phyloP scores from a whole-genome alignment of 2,113 vertebrate genomes.

The Panthera uncia region DNA sequence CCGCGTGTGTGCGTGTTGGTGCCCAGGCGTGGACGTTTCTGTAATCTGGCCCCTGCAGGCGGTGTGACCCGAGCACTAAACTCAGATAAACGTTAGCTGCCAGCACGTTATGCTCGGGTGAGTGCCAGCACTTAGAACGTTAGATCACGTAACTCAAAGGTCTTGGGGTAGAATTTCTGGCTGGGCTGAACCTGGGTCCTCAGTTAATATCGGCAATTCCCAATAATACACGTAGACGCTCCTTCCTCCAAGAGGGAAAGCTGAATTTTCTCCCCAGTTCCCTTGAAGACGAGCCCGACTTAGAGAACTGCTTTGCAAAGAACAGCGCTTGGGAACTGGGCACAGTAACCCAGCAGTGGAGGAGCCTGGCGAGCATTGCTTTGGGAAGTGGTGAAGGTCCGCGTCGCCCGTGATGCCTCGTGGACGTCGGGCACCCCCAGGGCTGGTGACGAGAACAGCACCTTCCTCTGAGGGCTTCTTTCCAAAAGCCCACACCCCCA shows the following conservation, averaged over 20 bases:
- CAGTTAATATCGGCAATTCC: neutral
- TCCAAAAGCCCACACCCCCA: neutral
- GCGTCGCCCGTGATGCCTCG: fast-evolving
- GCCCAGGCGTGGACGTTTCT: neutral
- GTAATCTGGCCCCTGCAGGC: fast-evolving
- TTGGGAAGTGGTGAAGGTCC: neutral
- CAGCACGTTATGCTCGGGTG: neutral
- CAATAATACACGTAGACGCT: fast-evolving
- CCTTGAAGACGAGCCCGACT: neutral
- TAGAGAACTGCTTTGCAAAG: neutral
- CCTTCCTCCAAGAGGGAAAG: neutral
- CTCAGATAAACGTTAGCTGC: neutral
- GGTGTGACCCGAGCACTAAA: neutral
- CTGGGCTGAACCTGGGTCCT: neutral
- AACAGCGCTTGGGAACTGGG: neutral
- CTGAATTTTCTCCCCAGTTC: neutral
- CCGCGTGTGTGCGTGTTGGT: fast-evolving
- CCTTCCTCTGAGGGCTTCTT: neutral
- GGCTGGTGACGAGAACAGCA: too few species aligned
- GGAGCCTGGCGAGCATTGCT: neutral
- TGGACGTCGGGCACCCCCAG: too few species aligned
- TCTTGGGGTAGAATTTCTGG: neutral
- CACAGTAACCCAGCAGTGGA: neutral
- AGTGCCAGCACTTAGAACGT: fast-evolving
- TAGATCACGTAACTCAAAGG: too few species aligned